Percentiles rank a stretch among this genome's conserved stretches.
Evolutionary conservation across 2,888 invertebrate genomes (phyloP).

Genomic region (Allolobophora icterica): DNA sequence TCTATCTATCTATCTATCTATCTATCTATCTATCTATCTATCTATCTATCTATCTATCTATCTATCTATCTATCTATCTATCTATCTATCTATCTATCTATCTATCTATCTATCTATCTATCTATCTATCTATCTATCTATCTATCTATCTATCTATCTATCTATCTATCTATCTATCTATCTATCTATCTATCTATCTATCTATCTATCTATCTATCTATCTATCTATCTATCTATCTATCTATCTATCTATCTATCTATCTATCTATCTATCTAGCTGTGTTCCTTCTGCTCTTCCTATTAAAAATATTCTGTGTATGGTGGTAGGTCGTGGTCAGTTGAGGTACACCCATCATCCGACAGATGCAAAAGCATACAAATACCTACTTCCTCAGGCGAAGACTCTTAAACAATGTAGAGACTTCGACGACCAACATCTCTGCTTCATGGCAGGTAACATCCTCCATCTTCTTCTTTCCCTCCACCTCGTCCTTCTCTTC

Average conservation of each 20-base stretch:
- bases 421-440: constrained; percentile 28
- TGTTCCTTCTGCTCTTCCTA: neutral
- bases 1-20: neutral
- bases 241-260: too few relatives aligned
- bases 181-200: neutral
- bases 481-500: too few relatives aligned
- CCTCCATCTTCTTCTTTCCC: too few relatives aligned
- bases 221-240: too few relatives aligned
- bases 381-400: constrained; percentile 38
- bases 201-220: neutral
- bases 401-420: constrained; percentile 31
- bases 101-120: neutral
- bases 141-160: neutral
- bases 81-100: neutral
- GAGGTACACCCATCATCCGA: constrained; percentile 31
- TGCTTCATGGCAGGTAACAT: constrained; percentile 44
- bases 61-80: neutral
- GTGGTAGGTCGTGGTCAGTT: constrained; percentile 31
- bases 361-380: constrained; percentile 29
- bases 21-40: neutral
- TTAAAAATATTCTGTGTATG: neutral
- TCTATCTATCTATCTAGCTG: too few relatives aligned
- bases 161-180: neutral
- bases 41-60: neutral
- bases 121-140: neutral